Evolutionary conservation across 1,140 invertebrate genomes (phyloP), one percentile per base, ranked within the genome.

Genomic region (Brachionus asplanchnoidis): DNA sequence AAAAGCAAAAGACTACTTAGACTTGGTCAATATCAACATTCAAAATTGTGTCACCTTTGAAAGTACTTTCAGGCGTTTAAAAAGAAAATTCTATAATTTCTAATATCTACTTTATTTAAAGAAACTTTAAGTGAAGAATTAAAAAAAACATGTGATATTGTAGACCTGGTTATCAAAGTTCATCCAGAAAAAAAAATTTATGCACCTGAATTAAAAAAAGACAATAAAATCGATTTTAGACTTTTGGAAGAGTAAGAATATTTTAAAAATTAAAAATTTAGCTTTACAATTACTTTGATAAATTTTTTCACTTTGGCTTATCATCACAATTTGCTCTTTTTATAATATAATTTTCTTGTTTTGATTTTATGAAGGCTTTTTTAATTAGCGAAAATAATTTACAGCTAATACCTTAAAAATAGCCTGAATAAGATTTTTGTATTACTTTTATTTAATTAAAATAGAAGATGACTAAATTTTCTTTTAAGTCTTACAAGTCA

Each of bases 1-100:
- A 4, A 82, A 40, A 60, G 79, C 79, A 44, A 60, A 82, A 65
- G 42, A 82, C 28, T 82, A 82, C 53, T 14, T 82, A 46, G 65
- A 68, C n/a, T 20, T 82, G 28, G 53, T 65, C 12, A 68, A 68
- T 17, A 68, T 82, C n/a, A 60, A 65, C 12, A 26, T 68, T 23
- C 36, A 42, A 9, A 44, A 28, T 17, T 11, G 12, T 65, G 23
- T 44, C 4, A 46, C 56, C 9, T 82, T 82, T 60, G 65, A 60
- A 44, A 44, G 79, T 82, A 82, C 5, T 7, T 11, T 46, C 0
- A 46, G 14, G 12, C 14, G 26, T n/a, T 53, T 36, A 3, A 7
- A 36, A 3, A 36, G 6, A 36, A 36, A 2, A 28, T 6, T 36
- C 1, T 7, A n/a, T 36, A 36, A 36, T 36, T 36, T 6, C 32